Conservation (phyloP, 2,888 invertebrate genomes). For the Formica aserva region DNA sequence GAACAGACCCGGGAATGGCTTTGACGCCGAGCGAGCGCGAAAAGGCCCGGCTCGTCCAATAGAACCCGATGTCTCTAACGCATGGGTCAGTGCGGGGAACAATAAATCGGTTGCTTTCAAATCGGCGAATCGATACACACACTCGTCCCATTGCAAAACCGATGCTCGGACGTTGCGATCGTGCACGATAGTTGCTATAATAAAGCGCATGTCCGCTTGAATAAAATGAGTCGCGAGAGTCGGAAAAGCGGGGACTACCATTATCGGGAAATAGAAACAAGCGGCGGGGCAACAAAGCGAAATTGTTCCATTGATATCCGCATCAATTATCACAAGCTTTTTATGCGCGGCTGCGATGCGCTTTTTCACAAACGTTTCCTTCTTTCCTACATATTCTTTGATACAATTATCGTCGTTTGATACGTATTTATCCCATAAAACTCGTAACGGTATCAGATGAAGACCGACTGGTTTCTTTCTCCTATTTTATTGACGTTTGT, state of each 20-base stretch:
- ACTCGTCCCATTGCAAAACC: conserved; percentile 15
- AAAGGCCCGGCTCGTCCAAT: conserved; percentile 41
- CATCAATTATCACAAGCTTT: conserved; percentile 30
- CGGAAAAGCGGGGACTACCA: background rate
- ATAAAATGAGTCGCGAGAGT: conserved; percentile 13
- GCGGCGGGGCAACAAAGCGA: conserved; percentile 10
- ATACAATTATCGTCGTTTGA: background rate
- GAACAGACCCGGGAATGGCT: conserved; percentile 51
- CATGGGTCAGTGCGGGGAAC: conserved; percentile 38
- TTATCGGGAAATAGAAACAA: conserved; percentile 21
- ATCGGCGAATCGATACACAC: conserved; percentile 44
- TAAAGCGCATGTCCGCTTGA: conserved; percentile 24
- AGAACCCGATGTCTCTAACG: conserved; percentile 16
- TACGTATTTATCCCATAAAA: background rate
- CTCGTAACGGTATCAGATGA: background rate
- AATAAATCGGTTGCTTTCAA: conserved; percentile 53
- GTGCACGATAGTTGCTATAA: conserved; percentile 33
- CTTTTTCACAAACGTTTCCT: background rate
- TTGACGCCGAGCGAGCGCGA: conserved; percentile 52
- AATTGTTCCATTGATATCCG: background rate
- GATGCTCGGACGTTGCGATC: conserved; percentile 30
- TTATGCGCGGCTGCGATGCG: background rate
- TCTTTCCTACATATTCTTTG: background rate
- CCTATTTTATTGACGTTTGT: background rate
- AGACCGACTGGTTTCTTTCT: background rate